Base-by-base conservation (phyloP, 2,797 vertebrate species). In the Lacerta bilineata region DNA sequence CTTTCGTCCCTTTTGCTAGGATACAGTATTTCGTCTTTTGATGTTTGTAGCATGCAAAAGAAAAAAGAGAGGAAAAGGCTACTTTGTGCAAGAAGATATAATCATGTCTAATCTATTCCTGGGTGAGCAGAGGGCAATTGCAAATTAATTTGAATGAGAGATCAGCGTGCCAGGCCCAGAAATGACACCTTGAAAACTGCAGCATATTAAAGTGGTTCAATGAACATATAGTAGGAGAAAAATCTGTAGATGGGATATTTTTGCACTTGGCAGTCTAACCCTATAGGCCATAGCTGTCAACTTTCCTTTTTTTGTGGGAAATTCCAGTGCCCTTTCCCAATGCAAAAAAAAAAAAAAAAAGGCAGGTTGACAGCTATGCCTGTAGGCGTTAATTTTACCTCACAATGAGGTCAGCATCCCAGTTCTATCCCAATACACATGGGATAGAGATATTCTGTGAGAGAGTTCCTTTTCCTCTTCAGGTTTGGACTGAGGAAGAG, bases 71-170 rank as follows among this genome's bases (percentile, higher is more conserved):
- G 91, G 84, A 7, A 91, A 91, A 86, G 2, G 0, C 64, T 91
- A 46, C 0, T 88, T 91, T 90, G 2, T 33, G 43, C 69, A 10
- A 8, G 88, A 86, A 88, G 93, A 90, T 9, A 4, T 81, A 94
- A 87, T 89, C 87, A 90, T 55, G 89, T 76, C 69, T 84, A 90
- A 83, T 61, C 72, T 15, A 90, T 89, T 89, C 20, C 2, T 87
- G 18, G 81, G 17, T 81, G 59, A 90, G 39, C 72, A 81, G 27
- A 88, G 33, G 7, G 80, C n/a, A 50, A 41, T 80, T 92, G 59
- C 59, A 84, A 92, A 89, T 90, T 91, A 85, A 55, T 75, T 76
- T 86, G 43, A 91, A 86, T 84, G 80, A 90, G 71, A 87, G 91
- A 90, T 94, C 91, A 90, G 41, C 78, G 33, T 3, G 27, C 69